Evolutionary conservation across 1,140 invertebrate genomes (phyloP), one percentile per base, ranked within the genome.

Genomic region (Conus ventricosus): DNA sequence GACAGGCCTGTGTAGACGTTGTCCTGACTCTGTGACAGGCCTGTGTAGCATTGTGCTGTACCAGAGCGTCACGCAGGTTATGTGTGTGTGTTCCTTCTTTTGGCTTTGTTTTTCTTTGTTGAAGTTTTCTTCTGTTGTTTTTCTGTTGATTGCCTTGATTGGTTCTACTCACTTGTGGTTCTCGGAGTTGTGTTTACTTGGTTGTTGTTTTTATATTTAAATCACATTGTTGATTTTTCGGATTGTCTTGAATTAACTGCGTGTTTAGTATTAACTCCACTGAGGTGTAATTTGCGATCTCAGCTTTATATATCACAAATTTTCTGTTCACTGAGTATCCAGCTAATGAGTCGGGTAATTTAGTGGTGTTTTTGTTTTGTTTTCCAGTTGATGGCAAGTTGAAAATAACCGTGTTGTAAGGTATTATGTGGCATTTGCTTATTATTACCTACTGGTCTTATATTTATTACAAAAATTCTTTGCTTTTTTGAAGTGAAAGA

Each of bases 1-100:
- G n/a, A 80, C 57, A 71, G 71, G n/a, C 71, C 85, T 75, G 71
- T 87, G 15, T 87, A 87, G 54, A 54, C 5, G 0, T 23, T 80
- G 7, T 39, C 7, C 27, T 71, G 60, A 63, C 17, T 4, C 11
- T 63, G 0, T 63, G 11, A 63, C 11, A 20, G 60, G 17, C 60
- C 60, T 39, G 39, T 39, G 39, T 39, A 39, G 39, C 39, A 39
- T 39, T 39, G 39, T 39, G 0, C 39, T 39, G 39, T 39, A 39
- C 39, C 39, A 39, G 39, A 39, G 39, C 39, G 39, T 39, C 39
- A 39, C 39, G 39, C 39, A 39, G 39, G 39, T 39, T 39, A 39
- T 39, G 3, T 39, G 39, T 39, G 39, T 39, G 39, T 39, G 39
- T 39, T 39, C 39, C 5, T 39, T 80, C 25, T 20, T 80, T 80